Evolutionary conservation across 2,797 vertebrate genomes (phyloP).

Genomic region (Sciurus vulgaris): DNA sequence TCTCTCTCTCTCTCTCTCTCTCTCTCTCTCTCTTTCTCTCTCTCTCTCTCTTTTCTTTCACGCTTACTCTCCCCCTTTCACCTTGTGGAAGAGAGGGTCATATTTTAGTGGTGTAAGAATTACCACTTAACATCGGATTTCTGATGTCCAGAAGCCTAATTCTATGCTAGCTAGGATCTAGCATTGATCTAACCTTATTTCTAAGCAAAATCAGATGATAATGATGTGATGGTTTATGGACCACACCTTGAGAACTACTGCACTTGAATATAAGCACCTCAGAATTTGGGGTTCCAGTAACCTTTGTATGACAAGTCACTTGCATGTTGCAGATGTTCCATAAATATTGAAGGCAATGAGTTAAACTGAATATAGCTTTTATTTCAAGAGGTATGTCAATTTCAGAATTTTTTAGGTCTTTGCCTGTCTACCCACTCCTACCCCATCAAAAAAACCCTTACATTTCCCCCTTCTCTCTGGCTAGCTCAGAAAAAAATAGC

Average conservation of each 20-base stretch:
- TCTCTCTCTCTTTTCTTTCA: too few relatives aligned
- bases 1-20: not conserved
- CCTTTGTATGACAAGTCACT: not conserved
- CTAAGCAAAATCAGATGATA: not conserved
- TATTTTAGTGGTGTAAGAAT: not conserved
- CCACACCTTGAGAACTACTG: not conserved
- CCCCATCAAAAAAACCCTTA: not conserved
- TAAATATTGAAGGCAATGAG: not conserved
- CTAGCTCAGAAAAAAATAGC: not conserved
- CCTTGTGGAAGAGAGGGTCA: not conserved
- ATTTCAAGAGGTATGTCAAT: not conserved
- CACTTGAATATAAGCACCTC: not conserved
- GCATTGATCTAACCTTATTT: not conserved
- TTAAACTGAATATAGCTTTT: not conserved
- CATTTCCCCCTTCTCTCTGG: not conserved
- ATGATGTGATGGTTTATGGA: not conserved
- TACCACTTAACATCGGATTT: not conserved
- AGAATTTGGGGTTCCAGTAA: not conserved
- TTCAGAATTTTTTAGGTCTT: conserved; percentile 10
- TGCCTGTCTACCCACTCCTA: not conserved
- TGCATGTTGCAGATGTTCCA: not conserved
- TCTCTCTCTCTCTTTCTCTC: too few relatives aligned
- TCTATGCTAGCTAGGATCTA: not conserved
- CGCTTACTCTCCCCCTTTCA: too few relatives aligned
- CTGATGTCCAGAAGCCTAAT: not conserved